A percentile compares a stretch with the other conserved stretches of the same genome.
These are phyloP conservation scores for Mellivora capensis DNA, from an alignment of 2,113 vertebrate genomes.

Conservation along the genomic window DNA sequence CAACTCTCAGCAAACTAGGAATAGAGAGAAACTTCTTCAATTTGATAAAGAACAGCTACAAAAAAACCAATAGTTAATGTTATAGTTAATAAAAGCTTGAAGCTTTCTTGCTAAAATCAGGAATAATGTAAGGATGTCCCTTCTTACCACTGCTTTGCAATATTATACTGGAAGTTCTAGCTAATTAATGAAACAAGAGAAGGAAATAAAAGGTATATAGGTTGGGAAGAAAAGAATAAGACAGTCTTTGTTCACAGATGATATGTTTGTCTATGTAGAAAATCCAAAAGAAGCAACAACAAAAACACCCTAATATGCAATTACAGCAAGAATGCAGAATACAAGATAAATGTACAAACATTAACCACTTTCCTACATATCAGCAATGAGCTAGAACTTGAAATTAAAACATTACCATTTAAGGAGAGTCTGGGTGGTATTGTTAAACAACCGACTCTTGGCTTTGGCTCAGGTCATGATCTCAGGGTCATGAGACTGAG, in stretches of 20 bases:
- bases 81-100: too few relatives aligned
- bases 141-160: neutral
- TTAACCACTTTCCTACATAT: neutral
- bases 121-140: neutral
- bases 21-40: too few relatives aligned
- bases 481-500: too few relatives aligned
- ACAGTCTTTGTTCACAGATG: neutral
- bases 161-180: neutral
- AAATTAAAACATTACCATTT: neutral
- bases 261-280: neutral
- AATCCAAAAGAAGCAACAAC: neutral
- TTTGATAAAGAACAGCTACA: too few relatives aligned
- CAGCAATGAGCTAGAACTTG: neutral
- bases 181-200: neutral
- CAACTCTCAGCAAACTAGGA: too few relatives aligned
- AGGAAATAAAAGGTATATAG: neutral
- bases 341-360: neutral
- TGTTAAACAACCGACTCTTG: too few relatives aligned
- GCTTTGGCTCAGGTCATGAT: too few relatives aligned
- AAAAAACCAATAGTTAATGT: too few relatives aligned
- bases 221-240: neutral
- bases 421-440: neutral
- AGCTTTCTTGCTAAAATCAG: too few relatives aligned
- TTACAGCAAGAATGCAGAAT: neutral
- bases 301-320: neutral